Conservation (phyloP, 2,888 invertebrate species). For the Alsophila aescularia region DNA sequence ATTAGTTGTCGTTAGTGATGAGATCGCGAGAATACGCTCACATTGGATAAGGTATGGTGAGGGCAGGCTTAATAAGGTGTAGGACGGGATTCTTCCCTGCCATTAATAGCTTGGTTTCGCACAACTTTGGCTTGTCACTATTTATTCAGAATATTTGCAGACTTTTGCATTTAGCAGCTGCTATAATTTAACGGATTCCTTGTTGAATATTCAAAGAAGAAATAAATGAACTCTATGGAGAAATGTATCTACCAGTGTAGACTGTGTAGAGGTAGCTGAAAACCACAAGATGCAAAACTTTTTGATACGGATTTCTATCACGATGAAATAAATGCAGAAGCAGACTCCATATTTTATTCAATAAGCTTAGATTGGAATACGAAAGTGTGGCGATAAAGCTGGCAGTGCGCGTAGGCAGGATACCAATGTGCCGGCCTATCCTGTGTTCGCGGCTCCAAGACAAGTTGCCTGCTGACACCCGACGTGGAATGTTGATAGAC, state of each 20-base stretch:
- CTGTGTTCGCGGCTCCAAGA: constrained; percentile 42
- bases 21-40: constrained; percentile 45
- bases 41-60: constrained; percentile 27
- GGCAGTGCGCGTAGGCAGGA: constrained; percentile 37
- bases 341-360: constrained; percentile 33
- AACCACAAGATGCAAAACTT: constrained; percentile 6
- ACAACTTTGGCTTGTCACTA: constrained; percentile 13
- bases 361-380: constrained; percentile 34
- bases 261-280: constrained; percentile 4
- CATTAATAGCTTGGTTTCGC: constrained; percentile 26
- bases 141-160: background rate
- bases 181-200: background rate
- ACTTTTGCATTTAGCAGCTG: constrained; percentile 1
- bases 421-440: constrained; percentile 26
- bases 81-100: constrained; percentile 32
- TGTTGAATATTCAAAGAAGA: constrained; percentile 7
- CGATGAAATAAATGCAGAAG: constrained; percentile 15
- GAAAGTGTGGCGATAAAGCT: constrained; percentile 44
- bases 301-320: constrained; percentile 11
- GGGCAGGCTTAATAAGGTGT: constrained; percentile 24
- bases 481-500: constrained; percentile 63
- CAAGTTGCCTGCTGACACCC: constrained; percentile 52
- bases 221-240: constrained; percentile 11
- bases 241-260: background rate
- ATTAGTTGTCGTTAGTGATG: constrained; percentile 57